A percentile compares a stretch with the other conserved stretches of the same genome.
Conservation (phyloP, 2,888 invertebrate species). For the Noctua fimbriata region DNA sequence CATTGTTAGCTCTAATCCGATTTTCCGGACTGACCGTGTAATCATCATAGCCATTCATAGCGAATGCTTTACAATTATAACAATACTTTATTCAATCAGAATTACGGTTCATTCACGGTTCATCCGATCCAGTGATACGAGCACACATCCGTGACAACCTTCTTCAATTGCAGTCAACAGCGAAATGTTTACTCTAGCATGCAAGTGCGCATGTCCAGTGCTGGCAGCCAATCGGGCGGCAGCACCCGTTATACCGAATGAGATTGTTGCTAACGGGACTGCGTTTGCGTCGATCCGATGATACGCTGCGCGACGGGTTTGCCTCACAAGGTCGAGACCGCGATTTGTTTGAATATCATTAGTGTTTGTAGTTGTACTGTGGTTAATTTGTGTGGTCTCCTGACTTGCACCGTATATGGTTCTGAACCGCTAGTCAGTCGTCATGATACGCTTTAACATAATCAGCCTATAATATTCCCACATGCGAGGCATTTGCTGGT, state of each 20-base stretch:
- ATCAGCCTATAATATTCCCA: not conserved
- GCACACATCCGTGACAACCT: constrained; percentile 57
- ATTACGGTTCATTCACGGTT: constrained; percentile 52
- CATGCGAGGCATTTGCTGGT: not conserved
- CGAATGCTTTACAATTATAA: constrained; percentile 32
- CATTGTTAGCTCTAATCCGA: constrained; percentile 19
- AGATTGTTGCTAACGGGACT: constrained; percentile 81
- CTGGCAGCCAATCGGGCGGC: constrained; percentile 69
- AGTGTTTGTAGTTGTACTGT: constrained; percentile 42
- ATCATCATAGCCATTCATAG: constrained; percentile 31
- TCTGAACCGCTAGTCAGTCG: constrained; percentile 6
- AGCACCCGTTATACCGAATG: constrained; percentile 77
- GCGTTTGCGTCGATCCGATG: constrained; percentile 65
- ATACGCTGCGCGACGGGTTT: constrained; percentile 64
- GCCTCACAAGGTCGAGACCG: constrained; percentile 66
- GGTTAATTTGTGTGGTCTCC: constrained; percentile 32
- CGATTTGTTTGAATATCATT: constrained; percentile 68
- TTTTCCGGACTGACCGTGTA: constrained; percentile 28
- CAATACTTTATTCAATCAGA: constrained; percentile 37
- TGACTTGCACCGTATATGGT: constrained; percentile 8
- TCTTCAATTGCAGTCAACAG: constrained; percentile 52
- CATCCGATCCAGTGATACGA: constrained; percentile 26
- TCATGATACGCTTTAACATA: not conserved
- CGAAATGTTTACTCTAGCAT: constrained; percentile 69
- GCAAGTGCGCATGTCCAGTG: constrained; percentile 60